Conservation (phyloP, 2,797 vertebrate species). For the Esox masquinongy region DNA sequence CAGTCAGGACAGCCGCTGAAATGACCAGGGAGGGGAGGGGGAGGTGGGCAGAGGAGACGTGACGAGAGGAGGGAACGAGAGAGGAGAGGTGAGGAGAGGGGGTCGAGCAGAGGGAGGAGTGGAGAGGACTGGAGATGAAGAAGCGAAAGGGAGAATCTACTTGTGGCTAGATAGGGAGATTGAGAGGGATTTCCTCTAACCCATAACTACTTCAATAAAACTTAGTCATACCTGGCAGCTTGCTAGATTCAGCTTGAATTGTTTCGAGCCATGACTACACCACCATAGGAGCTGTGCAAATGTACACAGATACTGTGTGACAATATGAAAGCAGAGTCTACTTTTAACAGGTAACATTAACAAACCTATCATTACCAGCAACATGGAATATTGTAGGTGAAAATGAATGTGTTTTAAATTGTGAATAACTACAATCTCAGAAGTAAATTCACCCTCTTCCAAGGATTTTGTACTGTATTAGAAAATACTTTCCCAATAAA, state of each 20-base stretch:
- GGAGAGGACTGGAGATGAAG: not conserved
- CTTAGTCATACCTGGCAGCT: not conserved
- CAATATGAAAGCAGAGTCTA: no score
- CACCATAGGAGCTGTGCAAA: no score
- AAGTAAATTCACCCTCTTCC: not conserved
- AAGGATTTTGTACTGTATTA: not conserved
- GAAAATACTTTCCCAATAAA: not conserved
- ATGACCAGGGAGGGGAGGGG: not conserved
- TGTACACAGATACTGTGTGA: no score
- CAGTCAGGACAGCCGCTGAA: not conserved
- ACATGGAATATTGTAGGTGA: not conserved
- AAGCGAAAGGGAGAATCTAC: no score
- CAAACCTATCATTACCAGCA: not conserved
- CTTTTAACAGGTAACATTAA: not conserved
- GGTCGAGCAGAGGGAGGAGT: not conserved
- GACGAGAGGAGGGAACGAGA: not conserved
- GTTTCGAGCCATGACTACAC: no score
- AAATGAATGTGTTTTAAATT: not conserved
- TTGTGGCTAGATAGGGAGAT: not conserved
- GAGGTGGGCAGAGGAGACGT: slow-evolving; percentile 29
- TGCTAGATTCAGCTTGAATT: not conserved
- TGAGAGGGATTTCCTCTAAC: not conserved
- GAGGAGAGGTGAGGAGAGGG: slow-evolving; percentile 5
- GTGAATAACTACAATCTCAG: not conserved
- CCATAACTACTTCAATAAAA: not conserved